Base-by-base conservation (phyloP, 2,888 invertebrate genomes). In the Pseudanteris insignis region DNA sequence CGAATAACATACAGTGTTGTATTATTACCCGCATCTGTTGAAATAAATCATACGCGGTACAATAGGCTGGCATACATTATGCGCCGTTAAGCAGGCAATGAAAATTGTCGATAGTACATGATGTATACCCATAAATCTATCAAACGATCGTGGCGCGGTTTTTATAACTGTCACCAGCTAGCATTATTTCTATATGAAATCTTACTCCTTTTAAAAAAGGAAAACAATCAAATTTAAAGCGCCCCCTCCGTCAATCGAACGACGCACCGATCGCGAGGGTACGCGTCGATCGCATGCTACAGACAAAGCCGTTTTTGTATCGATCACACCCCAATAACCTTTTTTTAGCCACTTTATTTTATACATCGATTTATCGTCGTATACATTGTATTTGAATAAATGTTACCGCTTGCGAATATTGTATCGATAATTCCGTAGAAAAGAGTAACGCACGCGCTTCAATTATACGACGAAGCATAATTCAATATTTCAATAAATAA, bases 131-230 rank as follows among this genome's bases (percentile, higher is more conserved):
- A 34, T 36, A 47, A 36, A 47, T 47, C 21, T 29, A 21, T 29
- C 11, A n/a, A 11, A 29, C 8, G 9, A 15, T 24, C 9, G 30
- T 14, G 5, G 24, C 13, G 18, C 26, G 13, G 15, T 36, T 36
- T n/a, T 47, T 36, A 32, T 29, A 25, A 54, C 44, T 44, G 53
- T 54, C 44, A 28, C 25, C 37, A 38, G 15, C 32, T 74, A 75
- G 72, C 72, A 74, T 72, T 73, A 71, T 74, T 75, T 67, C 71
- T 74, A 75, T n/a, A n/a, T 76, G 72, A 75, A 75, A 75, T 73
- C 63, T 41, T 65, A 68, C 69, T 71, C 73, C 74, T 72, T 72
- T 68, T 25, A 65, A 68, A 64, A 69, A 70, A 74, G n/a, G n/a
- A 71, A 70, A 68, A 64, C 67, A 66, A 69, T 71, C 70, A 73